phyloP scores from a whole-genome alignment of 2,113 vertebrate genomes.

The Tachuris rubrigastra region DNA sequence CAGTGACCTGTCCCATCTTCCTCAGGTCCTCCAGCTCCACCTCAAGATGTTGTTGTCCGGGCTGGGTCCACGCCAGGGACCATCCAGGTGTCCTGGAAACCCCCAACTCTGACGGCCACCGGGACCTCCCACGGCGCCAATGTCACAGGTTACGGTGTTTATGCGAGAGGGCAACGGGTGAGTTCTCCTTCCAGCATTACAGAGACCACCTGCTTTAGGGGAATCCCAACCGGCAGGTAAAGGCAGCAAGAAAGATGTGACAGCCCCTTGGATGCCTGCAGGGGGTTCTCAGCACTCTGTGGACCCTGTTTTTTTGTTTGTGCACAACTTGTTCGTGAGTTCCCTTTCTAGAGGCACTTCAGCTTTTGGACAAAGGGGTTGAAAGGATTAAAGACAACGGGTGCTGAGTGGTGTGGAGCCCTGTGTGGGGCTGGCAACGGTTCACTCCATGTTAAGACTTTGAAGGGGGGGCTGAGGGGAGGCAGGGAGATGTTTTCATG shows the following conservation, averaged over 20 bases:
- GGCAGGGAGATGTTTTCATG: background rate
- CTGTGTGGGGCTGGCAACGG: background rate
- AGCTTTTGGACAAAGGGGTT: background rate
- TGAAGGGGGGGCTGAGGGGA: background rate
- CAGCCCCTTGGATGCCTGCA: background rate
- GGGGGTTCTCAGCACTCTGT: background rate
- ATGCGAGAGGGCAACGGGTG: slow-evolving; percentile 93
- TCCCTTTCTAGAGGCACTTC: background rate
- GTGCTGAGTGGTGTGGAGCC: background rate
- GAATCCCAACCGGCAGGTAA: background rate
- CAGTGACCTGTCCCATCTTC: background rate
- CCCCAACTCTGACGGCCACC: slow-evolving; percentile 81
- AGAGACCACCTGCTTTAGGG: background rate
- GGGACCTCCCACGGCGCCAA: slow-evolving; percentile 94
- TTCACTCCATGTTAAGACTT: background rate
- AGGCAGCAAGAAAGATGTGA: background rate
- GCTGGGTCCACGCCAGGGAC: slow-evolving; percentile 80
- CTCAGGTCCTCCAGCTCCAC: slow-evolving; percentile 90
- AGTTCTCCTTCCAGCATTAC: background rate
- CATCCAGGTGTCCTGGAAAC: slow-evolving; percentile 90
- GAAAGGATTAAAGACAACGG: background rate
- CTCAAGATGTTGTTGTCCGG: slow-evolving; percentile 88
- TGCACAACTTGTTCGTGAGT: background rate
- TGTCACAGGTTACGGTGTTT: slow-evolving; percentile 92
- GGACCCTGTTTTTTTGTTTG: background rate